phyloP scores from a whole-genome alignment of 1,140 invertebrate genomes.

The Antheraea mylitta region DNA sequence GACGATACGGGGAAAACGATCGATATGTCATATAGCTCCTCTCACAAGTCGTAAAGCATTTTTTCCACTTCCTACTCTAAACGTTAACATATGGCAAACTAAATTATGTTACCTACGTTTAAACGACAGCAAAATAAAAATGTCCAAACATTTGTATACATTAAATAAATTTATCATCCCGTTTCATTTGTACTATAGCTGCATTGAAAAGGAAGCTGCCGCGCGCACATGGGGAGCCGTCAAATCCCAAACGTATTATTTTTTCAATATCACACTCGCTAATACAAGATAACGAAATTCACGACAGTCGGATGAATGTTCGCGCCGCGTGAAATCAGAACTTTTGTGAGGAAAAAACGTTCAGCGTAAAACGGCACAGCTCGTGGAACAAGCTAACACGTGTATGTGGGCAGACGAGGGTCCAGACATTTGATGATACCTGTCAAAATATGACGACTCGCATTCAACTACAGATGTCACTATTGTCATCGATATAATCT shows the following conservation, averaged over 20 bases:
- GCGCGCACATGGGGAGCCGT: conserved; percentile 67
- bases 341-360: conserved; percentile 54
- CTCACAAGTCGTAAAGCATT: conserved; percentile 69
- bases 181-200: conserved; percentile 56
- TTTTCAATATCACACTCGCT: conserved; percentile 68
- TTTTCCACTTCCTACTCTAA: conserved; percentile 72
- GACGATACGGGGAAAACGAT: conserved; percentile 49
- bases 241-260: conserved; percentile 74
- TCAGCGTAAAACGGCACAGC: conserved; percentile 18
- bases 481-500: conserved; percentile 71
- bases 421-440: conserved; percentile 55
- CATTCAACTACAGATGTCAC: conserved; percentile 68
- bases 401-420: conserved; percentile 72
- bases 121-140: conserved; percentile 76
- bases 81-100: conserved; percentile 72
- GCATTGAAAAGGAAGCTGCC: conserved; percentile 70
- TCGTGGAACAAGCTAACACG: conserved; percentile 52
- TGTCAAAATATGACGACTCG: conserved; percentile 75
- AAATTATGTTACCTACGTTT: conserved; percentile 75
- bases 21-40: conserved; percentile 62
- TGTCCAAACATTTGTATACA: conserved; percentile 79
- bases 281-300: conserved; percentile 70
- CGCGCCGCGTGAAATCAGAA: conserved; percentile 74
- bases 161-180: conserved; percentile 77
- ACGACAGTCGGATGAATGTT: conserved; percentile 70